Conservation (phyloP, 2,113 vertebrate genomes). For the chimpanzee (Pan troglodytes) region NHGRI_mPanTro3-v2.1_pri NC_072415.2:89162501-89163000, state of each 20-base stretch:
- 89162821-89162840: neutral
- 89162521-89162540: no score
- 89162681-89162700: no score
- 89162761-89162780: neutral
- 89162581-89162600: no score
- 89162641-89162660: no score
- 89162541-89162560: no score
- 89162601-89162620: no score
- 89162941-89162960: neutral
- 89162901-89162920: neutral
- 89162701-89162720: no score
- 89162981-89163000: neutral
- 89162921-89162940: neutral
- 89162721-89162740: neutral
- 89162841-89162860: neutral
- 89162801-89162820: neutral
- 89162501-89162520: no score
- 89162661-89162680: no score
- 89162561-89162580: no score
- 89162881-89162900: neutral
- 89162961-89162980: neutral
- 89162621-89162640: no score
- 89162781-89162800: neutral
- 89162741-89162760: neutral
- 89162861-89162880: neutral